These are phyloP conservation scores for Xenopus petersii DNA, from an alignment of 2,797 vertebrate genomes.

Conservation along the genomic window DNA sequence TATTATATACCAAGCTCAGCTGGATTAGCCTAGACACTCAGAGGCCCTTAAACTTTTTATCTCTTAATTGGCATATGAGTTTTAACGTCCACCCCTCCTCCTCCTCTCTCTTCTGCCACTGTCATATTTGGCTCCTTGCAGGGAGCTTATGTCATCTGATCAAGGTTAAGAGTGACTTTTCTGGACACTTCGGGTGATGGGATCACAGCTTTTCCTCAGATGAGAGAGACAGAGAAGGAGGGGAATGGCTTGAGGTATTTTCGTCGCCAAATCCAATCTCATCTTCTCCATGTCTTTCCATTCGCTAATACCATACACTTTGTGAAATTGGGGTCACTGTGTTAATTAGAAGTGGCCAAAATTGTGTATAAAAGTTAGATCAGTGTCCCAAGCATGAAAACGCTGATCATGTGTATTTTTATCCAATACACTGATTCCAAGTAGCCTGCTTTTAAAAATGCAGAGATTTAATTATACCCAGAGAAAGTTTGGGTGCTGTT, in stretches of 20 bases:
- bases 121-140: conserved; percentile 18
- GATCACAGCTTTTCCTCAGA: conserved; percentile 47
- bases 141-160: conserved; percentile 33
- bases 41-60: conserved; percentile 55
- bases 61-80: conserved; percentile 64
- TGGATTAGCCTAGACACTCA: conserved; percentile 43
- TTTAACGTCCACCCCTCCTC: conserved; percentile 44
- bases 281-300: conserved; percentile 46
- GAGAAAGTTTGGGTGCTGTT: conserved; percentile 25
- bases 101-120: conserved; percentile 4
- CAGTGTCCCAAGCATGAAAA: background rate
- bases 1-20: conserved; percentile 38
- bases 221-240: conserved; percentile 43
- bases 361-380: conserved; percentile 25
- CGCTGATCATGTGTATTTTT: background rate
- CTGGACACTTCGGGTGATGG: conserved; percentile 52
- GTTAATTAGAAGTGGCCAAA: conserved; percentile 39
- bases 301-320: conserved; percentile 38
- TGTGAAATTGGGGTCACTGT: conserved; percentile 44
- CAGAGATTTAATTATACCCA: background rate
- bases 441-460: background rate
- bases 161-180: conserved; percentile 54
- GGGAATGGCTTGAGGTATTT: conserved; percentile 33
- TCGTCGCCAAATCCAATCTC: conserved; percentile 43
- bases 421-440: background rate